Evolutionary conservation across 2,797 vertebrate species (phyloP).

Genomic region (Okamejei kenojei): DNA sequence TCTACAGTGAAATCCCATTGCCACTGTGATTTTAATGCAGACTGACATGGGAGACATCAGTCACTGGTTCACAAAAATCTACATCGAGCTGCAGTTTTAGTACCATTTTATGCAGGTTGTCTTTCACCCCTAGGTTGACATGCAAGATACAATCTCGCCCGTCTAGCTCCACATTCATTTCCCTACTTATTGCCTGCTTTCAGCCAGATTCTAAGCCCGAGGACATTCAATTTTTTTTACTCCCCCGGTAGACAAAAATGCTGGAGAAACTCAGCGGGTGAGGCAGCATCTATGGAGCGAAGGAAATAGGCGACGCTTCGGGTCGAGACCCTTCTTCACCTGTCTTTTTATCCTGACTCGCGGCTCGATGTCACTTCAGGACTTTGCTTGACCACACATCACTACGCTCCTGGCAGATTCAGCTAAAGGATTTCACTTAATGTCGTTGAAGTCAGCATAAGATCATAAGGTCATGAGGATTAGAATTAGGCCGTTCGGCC

Average conservation of each 20-base stretch:
- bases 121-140: not conserved
- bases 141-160: not conserved
- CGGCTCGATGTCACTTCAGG: not conserved
- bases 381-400: not conserved
- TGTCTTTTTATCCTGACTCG: not conserved
- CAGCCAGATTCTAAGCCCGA: not conserved
- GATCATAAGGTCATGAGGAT: no score
- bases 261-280: no score
- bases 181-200: not conserved
- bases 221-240: not conserved
- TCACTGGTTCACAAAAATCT: conserved; percentile 11
- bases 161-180: not conserved
- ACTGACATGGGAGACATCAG: not conserved
- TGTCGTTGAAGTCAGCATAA: not conserved
- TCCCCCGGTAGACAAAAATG: not conserved
- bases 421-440: not conserved
- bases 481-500: no score
- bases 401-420: not conserved
- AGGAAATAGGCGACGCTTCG: no score
- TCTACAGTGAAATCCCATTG: not conserved
- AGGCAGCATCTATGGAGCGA: no score
- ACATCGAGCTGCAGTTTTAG: not conserved
- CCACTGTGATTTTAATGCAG: not conserved
- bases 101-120: not conserved
- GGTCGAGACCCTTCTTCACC: no score